A percentile compares a stretch with the other conserved stretches of the same genome.
Conservation (phyloP, 2,113 vertebrate genomes). For the Cheilinus undulatus region DNA sequence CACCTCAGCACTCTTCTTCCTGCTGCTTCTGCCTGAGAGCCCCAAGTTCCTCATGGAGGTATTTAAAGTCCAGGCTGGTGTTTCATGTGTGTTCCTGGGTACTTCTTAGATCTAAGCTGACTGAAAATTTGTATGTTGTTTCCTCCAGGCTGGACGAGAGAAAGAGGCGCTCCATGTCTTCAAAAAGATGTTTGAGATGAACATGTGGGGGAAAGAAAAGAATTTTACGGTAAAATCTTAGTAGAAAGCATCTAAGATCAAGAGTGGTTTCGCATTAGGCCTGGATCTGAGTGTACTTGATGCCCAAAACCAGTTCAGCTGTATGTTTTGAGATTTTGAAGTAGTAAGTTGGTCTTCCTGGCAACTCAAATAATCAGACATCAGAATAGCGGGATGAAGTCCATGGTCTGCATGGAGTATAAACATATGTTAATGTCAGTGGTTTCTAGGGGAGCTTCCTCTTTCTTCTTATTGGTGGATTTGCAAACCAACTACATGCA, state of each 20-base stretch:
- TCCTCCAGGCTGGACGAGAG: constrained; percentile 70
- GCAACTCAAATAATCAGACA: no score
- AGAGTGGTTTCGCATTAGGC: no score
- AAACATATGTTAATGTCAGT: no score
- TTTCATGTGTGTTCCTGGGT: not conserved
- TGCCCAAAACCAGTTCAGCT: no score
- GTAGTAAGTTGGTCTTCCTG: no score
- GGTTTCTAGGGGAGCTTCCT: no score
- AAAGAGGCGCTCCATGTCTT: constrained; percentile 80
- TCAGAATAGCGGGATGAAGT: no score
- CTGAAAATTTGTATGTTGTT: not conserved
- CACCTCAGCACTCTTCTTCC: constrained; percentile 79
- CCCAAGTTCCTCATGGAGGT: constrained; percentile 87
- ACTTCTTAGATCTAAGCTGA: not conserved
- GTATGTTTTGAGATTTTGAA: no score
- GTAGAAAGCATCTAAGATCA: not conserved
- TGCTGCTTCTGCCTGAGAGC: constrained; percentile 82
- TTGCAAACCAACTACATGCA: no score
- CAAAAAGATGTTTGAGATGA: constrained; percentile 77
- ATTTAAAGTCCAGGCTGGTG: not conserved
- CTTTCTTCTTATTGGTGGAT: no score
- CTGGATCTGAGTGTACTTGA: no score
- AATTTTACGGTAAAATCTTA: constrained; percentile 65
- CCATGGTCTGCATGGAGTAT: no score
- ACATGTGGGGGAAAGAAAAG: constrained; percentile 66